Evolutionary conservation across 2,888 invertebrate species (phyloP).

Genomic region (Epistrophe eligans): DNA sequence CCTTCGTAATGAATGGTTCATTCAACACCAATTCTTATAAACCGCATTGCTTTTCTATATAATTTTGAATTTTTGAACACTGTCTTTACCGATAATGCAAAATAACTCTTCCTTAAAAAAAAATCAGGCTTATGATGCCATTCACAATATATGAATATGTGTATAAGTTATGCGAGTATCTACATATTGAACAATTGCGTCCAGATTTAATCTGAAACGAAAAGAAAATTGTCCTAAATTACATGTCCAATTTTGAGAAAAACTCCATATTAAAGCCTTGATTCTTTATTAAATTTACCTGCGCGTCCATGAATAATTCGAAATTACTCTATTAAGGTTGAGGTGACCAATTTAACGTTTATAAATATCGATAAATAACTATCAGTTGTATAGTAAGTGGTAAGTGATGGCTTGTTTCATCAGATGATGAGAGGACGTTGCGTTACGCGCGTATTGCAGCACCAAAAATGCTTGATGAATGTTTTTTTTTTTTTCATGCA

Average conservation of each 20-base stretch:
- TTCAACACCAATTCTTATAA: background rate
- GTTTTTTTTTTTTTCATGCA: background rate
- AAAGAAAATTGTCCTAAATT: constrained; percentile 29
- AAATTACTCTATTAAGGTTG: constrained; percentile 65
- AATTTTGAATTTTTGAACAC: constrained; percentile 21
- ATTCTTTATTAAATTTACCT: constrained; percentile 7
- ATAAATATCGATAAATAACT: constrained; percentile 18
- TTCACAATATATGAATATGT: too few species aligned
- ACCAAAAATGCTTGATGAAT: constrained; percentile 64
- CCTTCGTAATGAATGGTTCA: constrained; percentile 8
- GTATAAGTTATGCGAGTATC: too few species aligned
- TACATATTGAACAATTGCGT: too few species aligned
- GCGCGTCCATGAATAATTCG: constrained; percentile 51
- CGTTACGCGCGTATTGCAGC: constrained; percentile 53
- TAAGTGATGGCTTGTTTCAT: constrained; percentile 47
- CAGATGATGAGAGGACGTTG: constrained; percentile 66
- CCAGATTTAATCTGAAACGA: constrained; percentile 11
- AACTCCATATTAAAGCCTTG: background rate
- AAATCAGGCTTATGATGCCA: too few species aligned
- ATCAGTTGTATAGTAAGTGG: constrained; percentile 36
- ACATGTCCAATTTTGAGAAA: constrained; percentile 4
- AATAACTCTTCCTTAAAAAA: too few species aligned
- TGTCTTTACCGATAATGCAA: constrained; percentile 13
- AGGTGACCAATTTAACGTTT: constrained; percentile 68
- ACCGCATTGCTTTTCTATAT: background rate